A percentile compares a stretch with the other conserved stretches of the same genome.
Evolutionary conservation across 2,113 vertebrate species (phyloP).

Genomic region (Neolamprologus kungweensis): DNA sequence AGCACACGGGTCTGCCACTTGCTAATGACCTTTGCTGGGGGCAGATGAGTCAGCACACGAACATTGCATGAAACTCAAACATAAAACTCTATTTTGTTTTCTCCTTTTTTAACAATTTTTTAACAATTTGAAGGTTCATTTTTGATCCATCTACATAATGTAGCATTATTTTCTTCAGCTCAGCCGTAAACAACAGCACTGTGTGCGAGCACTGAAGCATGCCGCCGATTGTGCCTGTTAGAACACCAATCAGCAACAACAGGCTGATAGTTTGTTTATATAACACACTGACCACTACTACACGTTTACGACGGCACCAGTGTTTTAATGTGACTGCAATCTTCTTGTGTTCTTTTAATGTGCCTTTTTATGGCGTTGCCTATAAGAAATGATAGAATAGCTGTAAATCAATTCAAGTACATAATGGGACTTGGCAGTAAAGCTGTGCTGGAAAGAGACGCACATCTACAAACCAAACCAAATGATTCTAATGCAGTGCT

Average conservation of each 20-base stretch:
- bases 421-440: not conserved
- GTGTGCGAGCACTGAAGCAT: not conserved
- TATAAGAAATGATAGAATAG: not conserved
- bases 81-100: not conserved
- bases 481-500: not conserved
- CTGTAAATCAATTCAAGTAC: not conserved
- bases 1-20: not conserved
- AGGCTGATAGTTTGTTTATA: not conserved
- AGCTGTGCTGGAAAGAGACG: not conserved
- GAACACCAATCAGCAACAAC: not conserved
- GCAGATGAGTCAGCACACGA: not conserved
- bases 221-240: not conserved
- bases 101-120: fast-evolving
- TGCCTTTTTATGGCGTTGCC: not conserved
- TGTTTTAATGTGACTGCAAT: not conserved
- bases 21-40: not conserved
- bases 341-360: not conserved
- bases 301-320: not conserved
- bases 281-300: not conserved
- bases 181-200: not conserved
- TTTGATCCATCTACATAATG: not conserved
- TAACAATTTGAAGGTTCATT: not conserved
- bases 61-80: not conserved
- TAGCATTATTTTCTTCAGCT: not conserved
- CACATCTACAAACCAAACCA: not conserved